These are phyloP conservation scores for Lymantria dispar DNA, from an alignment of 2,888 invertebrate genomes.

Conservation along the genomic window DNA sequence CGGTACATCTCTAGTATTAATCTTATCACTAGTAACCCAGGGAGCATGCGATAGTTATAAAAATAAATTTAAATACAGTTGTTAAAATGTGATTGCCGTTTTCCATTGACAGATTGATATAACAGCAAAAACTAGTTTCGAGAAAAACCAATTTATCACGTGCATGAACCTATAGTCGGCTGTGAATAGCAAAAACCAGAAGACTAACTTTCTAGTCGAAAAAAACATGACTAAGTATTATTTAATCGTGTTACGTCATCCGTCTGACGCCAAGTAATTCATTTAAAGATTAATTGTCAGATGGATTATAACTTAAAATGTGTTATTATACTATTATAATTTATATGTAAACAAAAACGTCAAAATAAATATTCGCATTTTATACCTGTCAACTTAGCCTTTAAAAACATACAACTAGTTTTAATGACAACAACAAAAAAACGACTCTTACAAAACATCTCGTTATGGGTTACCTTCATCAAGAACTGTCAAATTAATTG, in stretches of 20 bases:
- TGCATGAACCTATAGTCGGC: background rate
- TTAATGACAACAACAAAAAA: constrained; percentile 58
- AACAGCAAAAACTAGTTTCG: constrained; percentile 3
- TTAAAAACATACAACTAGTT: constrained; percentile 55
- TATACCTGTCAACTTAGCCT: constrained; percentile 62
- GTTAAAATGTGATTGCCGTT: constrained; percentile 1
- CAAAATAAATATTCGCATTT: constrained; percentile 53
- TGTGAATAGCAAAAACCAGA: constrained; percentile 1
- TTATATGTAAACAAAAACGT: constrained; percentile 27
- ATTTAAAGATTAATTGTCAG: too few relatives aligned
- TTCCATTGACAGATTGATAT: background rate
- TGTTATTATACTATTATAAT: constrained; percentile 18
- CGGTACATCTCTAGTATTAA: too few relatives aligned
- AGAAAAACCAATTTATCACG: constrained; percentile 3
- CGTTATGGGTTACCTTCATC: constrained; percentile 71
- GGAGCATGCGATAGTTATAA: background rate
- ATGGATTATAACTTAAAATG: too few relatives aligned
- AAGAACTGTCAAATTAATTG: constrained; percentile 77
- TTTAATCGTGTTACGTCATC: constrained; percentile 3
- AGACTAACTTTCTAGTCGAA: background rate
- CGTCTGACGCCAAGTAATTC: constrained; percentile 10
- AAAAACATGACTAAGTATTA: background rate
- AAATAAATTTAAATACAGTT: background rate
- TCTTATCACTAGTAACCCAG: too few relatives aligned
- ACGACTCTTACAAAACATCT: constrained; percentile 51